Evolutionary conservation across 92 coral and sea anemone genomes (phyloP), one percentile per base, ranked within the genome.

Genomic region (Phenganax marumi): DNA sequence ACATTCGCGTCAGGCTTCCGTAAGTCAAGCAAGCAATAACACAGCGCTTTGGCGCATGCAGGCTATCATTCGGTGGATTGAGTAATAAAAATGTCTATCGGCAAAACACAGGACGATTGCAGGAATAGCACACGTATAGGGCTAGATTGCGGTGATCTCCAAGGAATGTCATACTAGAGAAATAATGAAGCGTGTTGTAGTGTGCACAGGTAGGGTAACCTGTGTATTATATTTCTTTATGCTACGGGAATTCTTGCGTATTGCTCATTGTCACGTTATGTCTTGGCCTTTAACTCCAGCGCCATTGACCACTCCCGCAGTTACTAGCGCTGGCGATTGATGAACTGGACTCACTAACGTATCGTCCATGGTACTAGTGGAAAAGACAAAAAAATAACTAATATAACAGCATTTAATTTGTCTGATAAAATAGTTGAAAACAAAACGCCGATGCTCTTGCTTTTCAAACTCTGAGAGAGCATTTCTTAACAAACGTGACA

Each of bases 261-360:
- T 19, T 57, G 50, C 21, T 6, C 22, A 68, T 50, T 76, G 81
- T 76, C 81, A 76, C 81, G 81, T 76, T 51, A 76, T 76, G 53
- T 76, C 81, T 56, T 76, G 81, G 33, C 81, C 68, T 62, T 76
- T 76, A 51, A 76, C 69, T 53, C 52, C 68, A 54, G 68, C 81
- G 24, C 81, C 81, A 52, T 76, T 76, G 11, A 76, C 81, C 81
- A 76, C 23, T 5, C 52, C 68, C 46, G 79, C 55, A 18, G 65
- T 58, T 23, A 73, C 68, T 23, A 46, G 12, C 33, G 50, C 51
- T 19, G 79, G 14, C 0, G 63, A 52, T 76, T 39, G 62, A 12
- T 76, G 81, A 6, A 56, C 81, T 54, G 69, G 52, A 25, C 52
- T 76, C 17, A 76, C 56, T 47, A 48, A 54, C 53, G 23, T 76